Conservation (phyloP, 2,797 vertebrate genomes). For the Malurus leucopterus region DNA sequence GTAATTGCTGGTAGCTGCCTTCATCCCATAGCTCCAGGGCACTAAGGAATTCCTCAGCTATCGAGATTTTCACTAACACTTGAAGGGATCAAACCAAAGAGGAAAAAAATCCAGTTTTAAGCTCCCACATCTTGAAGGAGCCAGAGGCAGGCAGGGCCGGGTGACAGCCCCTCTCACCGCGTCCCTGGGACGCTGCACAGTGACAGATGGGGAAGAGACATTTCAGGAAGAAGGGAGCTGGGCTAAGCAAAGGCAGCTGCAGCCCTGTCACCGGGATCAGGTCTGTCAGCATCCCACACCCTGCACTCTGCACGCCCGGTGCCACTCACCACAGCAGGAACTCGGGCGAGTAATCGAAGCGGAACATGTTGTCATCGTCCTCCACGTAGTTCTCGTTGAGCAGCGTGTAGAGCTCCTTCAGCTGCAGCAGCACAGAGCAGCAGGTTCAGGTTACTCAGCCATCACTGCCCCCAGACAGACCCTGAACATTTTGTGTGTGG, state of each 20-base stretch:
- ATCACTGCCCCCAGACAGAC: not conserved
- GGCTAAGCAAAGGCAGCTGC: not conserved
- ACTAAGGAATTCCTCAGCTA: not conserved
- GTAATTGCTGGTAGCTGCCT: not conserved
- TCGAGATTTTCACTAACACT: not conserved
- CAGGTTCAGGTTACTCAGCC: not conserved
- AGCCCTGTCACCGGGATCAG: not conserved
- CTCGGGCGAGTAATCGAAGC: slow-evolving; percentile 97
- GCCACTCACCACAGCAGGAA: slow-evolving; percentile 92
- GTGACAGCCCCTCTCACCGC: not conserved
- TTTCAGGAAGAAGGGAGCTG: not conserved
- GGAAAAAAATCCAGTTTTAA: not conserved
- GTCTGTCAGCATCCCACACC: not conserved
- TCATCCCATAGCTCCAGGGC: not conserved
- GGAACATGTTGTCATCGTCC: slow-evolving; percentile 99
- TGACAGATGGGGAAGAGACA: not conserved
- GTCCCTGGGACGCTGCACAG: not conserved
- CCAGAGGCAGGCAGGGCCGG: not conserved
- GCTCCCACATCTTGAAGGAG: not conserved
- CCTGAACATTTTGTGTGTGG: not conserved
- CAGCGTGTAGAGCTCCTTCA: slow-evolving; percentile 96
- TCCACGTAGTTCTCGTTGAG: slow-evolving; percentile 98
- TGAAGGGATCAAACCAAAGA: not conserved
- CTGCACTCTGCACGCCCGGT: not conserved
- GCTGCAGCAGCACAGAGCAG: slow-evolving; percentile 68